Evolutionary conservation across 2,888 invertebrate genomes (phyloP).

Genomic region (Panopea generosa): DNA sequence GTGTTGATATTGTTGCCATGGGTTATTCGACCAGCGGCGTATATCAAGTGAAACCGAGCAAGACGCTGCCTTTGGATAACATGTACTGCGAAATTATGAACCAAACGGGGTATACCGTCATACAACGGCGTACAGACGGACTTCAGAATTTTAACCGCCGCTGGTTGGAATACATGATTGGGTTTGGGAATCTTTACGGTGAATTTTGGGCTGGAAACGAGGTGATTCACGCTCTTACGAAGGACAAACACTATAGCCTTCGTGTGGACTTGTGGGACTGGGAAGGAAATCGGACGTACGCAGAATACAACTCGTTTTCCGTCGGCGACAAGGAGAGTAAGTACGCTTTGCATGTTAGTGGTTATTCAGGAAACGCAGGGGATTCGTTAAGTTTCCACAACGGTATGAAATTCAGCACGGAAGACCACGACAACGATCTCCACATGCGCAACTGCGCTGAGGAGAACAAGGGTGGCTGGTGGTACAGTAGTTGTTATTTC

Average conservation of each 20-base stretch:
- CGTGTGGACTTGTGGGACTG: constrained; percentile 84
- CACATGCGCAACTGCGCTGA: constrained; percentile 82
- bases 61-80: constrained; percentile 64
- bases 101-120: constrained; percentile 79
- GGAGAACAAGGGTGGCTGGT: constrained; percentile 84
- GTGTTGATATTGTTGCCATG: constrained; percentile 77
- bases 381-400: constrained; percentile 83
- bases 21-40: constrained; percentile 78
- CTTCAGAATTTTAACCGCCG: constrained; percentile 77
- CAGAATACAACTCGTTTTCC: constrained; percentile 80
- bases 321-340: constrained; percentile 75
- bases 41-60: constrained; percentile 77
- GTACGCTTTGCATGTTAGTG: constrained; percentile 77
- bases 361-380: constrained; percentile 79
- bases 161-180: constrained; percentile 83
- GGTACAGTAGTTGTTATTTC: constrained; percentile 82
- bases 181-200: constrained; percentile 83
- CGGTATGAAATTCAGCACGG: constrained; percentile 83
- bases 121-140: constrained; percentile 82
- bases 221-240: constrained; percentile 76
- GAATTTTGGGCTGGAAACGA: constrained; percentile 84
- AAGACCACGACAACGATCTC: constrained; percentile 83
- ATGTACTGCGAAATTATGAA: constrained; percentile 83
- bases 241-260: constrained; percentile 76
- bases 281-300: constrained; percentile 80